Evolutionary conservation across 1,140 invertebrate genomes (phyloP).

Genomic region (Zaprionus kolodkinae): DNA sequence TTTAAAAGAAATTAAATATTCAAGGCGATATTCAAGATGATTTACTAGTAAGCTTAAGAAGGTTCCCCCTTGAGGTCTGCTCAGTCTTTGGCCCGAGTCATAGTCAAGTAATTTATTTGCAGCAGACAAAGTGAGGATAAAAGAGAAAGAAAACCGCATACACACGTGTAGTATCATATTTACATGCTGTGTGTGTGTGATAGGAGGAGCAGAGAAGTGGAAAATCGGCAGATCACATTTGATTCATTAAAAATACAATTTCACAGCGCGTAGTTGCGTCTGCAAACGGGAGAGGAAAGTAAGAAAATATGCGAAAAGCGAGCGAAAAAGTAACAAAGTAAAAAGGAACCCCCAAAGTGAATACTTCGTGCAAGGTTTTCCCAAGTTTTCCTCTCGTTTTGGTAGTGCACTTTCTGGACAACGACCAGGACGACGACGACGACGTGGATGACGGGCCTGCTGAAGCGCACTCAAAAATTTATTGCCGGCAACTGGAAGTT

Average conservation of each 20-base stretch:
- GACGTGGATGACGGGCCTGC: slow-evolving; percentile 14
- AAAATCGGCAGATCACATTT: slow-evolving; percentile 72
- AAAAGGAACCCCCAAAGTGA: not conserved
- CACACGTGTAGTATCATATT: not conserved
- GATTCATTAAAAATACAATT: slow-evolving; percentile 81
- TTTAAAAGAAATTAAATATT: not conserved
- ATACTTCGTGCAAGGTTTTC: not conserved
- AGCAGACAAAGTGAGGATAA: not conserved
- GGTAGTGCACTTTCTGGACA: slow-evolving; percentile 6
- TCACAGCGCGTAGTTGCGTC: slow-evolving; percentile 64
- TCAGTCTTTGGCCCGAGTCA: not conserved
- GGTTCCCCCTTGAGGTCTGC: not conserved
- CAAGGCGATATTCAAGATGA: not conserved
- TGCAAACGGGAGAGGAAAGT: slow-evolving; percentile 24
- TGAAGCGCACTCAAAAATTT: slow-evolving; percentile 82
- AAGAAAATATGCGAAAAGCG: slow-evolving; percentile 2
- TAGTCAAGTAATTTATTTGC: slow-evolving; percentile 1
- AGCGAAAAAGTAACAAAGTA: slow-evolving; percentile 8
- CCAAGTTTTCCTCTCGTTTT: not conserved
- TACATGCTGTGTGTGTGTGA: slow-evolving; percentile 19
- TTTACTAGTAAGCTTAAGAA: not conserved
- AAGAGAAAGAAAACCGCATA: not conserved
- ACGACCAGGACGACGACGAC: not conserved
- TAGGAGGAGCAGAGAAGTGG: slow-evolving; percentile 35
- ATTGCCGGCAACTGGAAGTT: slow-evolving; percentile 80